A percentile compares a stretch with the other conserved stretches of the same genome.
Evolutionary conservation across 2,888 invertebrate species (phyloP).

Genomic region (Rotaria macrura): DNA sequence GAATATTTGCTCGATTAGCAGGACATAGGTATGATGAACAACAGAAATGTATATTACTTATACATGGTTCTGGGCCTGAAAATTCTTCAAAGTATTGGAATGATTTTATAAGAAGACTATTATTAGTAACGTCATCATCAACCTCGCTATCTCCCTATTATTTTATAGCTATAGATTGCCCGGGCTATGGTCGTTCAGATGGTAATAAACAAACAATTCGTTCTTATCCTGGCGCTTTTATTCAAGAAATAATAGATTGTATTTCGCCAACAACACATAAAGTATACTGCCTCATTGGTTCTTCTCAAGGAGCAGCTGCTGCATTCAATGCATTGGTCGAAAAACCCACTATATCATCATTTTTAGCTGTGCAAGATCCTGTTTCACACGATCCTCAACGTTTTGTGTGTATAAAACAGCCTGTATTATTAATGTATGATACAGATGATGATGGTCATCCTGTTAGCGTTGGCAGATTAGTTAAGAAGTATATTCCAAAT

Average conservation of each 20-base stretch:
- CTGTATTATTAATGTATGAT: constrained; percentile 7
- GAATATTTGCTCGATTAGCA: constrained; percentile 14
- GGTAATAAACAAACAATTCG: constrained; percentile 16
- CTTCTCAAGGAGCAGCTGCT: constrained; percentile 18
- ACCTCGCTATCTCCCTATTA: constrained; percentile 7
- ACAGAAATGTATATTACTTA: constrained; percentile 10
- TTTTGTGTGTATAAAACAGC: constrained; percentile 11
- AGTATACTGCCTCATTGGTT: constrained; percentile 16
- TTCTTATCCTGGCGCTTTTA: constrained; percentile 8
- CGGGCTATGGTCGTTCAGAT: constrained; percentile 3
- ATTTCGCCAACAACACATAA: constrained; percentile 11
- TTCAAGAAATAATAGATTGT: constrained; percentile 9
- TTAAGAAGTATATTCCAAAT: not conserved
- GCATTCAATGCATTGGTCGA: constrained; percentile 13
- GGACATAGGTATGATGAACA: not conserved
- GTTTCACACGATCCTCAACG: constrained; percentile 16
- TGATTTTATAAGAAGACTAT: not conserved
- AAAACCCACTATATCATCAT: not conserved
- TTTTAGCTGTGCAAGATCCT: constrained; percentile 11
- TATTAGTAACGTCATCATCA: not conserved
- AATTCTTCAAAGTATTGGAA: constrained; percentile 12
- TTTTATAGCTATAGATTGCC: constrained; percentile 1
- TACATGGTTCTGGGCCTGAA: not conserved
- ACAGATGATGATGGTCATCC: constrained; percentile 13
- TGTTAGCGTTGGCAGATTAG: constrained; percentile 17